A percentile compares a stretch with the other conserved stretches of the same genome.
phyloP scores from a whole-genome alignment of 2,113 vertebrate species.

The Cebus imitator region DNA sequence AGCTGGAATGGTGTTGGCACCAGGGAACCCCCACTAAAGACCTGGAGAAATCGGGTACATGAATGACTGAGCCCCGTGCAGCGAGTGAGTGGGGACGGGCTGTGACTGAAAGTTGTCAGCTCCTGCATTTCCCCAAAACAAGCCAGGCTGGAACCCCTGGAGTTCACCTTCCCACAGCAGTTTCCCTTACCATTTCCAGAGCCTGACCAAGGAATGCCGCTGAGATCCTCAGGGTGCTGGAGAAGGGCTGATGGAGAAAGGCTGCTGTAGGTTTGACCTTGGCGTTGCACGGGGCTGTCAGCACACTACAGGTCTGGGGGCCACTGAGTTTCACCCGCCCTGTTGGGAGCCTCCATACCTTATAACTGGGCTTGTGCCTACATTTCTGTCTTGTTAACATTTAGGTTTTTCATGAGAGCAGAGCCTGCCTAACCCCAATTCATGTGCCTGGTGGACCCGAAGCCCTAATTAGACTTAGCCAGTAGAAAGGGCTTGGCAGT shows the following conservation, averaged over 20 bases:
- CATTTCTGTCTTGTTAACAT: background rate
- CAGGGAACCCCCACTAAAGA: background rate
- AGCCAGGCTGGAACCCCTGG: background rate
- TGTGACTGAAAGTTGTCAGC: no score
- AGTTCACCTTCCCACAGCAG: no score
- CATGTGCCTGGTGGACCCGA: background rate
- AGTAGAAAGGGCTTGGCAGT: background rate
- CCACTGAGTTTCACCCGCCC: background rate
- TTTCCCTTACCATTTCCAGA: background rate
- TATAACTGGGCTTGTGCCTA: background rate
- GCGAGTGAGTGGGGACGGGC: background rate
- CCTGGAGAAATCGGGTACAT: background rate
- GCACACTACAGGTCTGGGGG: background rate
- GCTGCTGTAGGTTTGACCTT: background rate
- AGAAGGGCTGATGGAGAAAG: background rate
- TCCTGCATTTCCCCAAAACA: background rate
- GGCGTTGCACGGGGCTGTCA: background rate
- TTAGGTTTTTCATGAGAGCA: background rate
- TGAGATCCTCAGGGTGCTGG: background rate
- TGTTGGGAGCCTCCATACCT: background rate
- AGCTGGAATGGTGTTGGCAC: background rate
- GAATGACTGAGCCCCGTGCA: background rate
- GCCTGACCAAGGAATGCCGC: background rate
- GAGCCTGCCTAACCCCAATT: background rate
- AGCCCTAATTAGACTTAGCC: background rate